phyloP scores from a whole-genome alignment of 2,888 invertebrate genomes.

The Holacanthella duospinosa region DNA sequence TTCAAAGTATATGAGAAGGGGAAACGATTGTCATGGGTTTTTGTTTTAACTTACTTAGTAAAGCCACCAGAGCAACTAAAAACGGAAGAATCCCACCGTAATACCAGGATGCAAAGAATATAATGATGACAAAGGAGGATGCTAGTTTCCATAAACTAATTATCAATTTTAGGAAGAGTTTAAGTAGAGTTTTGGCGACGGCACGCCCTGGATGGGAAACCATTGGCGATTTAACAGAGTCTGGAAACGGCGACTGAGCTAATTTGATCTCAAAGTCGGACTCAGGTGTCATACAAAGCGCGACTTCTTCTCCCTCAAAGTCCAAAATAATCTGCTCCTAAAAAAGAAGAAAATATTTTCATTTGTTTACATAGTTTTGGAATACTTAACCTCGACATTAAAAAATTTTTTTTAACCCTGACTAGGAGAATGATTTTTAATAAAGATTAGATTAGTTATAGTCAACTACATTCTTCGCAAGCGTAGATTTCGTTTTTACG shows the following conservation, averaged over 20 bases:
- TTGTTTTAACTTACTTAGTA: conserved; percentile 31
- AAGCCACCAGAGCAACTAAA: conserved; percentile 24
- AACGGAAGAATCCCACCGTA: conserved; percentile 35
- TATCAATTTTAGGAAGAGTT: conserved; percentile 27
- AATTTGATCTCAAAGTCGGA: not conserved
- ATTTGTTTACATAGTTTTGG: no score
- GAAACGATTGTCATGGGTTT: no score
- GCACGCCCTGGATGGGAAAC: conserved; percentile 17
- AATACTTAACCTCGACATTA: no score
- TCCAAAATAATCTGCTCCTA: not conserved
- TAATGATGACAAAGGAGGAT: conserved; percentile 29
- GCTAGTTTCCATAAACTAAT: conserved; percentile 35
- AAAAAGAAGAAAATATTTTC: no score
- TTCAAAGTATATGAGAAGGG: no score
- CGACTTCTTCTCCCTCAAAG: not conserved
- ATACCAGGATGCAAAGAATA: conserved; percentile 34
- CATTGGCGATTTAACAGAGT: not conserved
- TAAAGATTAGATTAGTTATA: no score
- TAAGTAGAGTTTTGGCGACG: conserved; percentile 30
- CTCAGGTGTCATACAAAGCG: not conserved
- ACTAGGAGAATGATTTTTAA: no score
- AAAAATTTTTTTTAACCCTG: no score
- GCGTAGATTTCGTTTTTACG: no score
- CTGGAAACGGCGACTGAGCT: not conserved
- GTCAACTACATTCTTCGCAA: no score